Evolutionary conservation across 2,888 invertebrate genomes (phyloP).

Genomic region (Tachystola acroxantha): DNA sequence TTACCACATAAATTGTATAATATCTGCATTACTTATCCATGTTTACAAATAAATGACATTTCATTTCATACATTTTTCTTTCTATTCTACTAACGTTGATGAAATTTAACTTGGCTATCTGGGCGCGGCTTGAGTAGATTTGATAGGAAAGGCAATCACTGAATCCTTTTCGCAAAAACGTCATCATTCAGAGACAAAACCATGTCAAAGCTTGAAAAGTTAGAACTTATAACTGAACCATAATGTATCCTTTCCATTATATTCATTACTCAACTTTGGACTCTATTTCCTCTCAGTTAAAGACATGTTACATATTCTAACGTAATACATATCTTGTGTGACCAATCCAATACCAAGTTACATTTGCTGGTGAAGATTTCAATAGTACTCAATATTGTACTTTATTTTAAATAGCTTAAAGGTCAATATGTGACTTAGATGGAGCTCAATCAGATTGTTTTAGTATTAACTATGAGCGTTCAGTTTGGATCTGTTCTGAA

Average conservation of each 20-base stretch:
- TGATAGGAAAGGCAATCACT: too few species aligned
- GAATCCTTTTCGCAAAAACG: too few species aligned
- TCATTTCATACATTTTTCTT: too few species aligned
- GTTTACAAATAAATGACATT: too few species aligned
- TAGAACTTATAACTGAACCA: slow-evolving; percentile 25
- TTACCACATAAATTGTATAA: too few species aligned
- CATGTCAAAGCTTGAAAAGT: slow-evolving; percentile 34
- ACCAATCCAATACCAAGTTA: slow-evolving; percentile 36
- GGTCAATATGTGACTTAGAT: neutral
- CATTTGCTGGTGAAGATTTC: slow-evolving; percentile 11
- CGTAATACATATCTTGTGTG: slow-evolving; percentile 30
- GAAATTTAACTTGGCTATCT: too few species aligned
- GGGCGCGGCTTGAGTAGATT: too few species aligned
- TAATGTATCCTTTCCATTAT: slow-evolving; percentile 11
- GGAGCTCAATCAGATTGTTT: slow-evolving; percentile 19
- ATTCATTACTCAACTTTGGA: slow-evolving; percentile 16
- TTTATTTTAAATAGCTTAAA: slow-evolving; percentile 4
- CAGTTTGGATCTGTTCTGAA: slow-evolving; percentile 55
- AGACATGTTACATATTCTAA: slow-evolving; percentile 21
- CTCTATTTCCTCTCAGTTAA: slow-evolving; percentile 17
- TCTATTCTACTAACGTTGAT: too few species aligned
- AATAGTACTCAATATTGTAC: slow-evolving; percentile 14
- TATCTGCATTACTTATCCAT: too few species aligned
- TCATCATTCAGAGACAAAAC: slow-evolving; percentile 25
- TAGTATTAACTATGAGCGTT: slow-evolving; percentile 57